Evolutionary conservation across 2,113 vertebrate genomes (phyloP), one percentile per base, ranked within the genome.

Genomic region (Anser cygnoides): DNA sequence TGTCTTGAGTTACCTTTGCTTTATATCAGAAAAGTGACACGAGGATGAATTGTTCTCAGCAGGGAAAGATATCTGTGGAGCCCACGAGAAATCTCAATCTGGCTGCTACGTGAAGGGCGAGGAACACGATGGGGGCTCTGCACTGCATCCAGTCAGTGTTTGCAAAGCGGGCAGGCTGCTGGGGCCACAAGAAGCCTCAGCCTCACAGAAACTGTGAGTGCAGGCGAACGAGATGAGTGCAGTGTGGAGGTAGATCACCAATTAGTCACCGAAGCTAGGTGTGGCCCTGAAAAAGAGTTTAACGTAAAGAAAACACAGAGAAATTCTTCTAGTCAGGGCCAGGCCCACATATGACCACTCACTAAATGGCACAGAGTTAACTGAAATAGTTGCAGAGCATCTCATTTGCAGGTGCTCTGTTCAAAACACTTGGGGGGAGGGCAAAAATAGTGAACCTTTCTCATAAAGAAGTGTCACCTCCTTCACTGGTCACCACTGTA

Each of bases 31-130:
- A 94, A 89, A 41, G 57, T 63, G 58, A 93, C 62, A 65, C 0
- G 4, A 81, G 54, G n/a, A 83, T 66, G 55, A 75, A 6, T 28
- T 0, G 0, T 65, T 87, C 49, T 81, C n/a, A 77, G 0, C 1
- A 70, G 18, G 15, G 59, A 80, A 73, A 52, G 43, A 54, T 37
- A n/a, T 26, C n/a, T 83, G 35, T 58, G 57, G 49, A 89, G 33
- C 7, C 33, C 20, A 33, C 12, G 3, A 33, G 54, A 55, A 82
- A 46, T 52, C 19, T 39, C 20, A 55, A 35, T 63, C 33, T 57
- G 52, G 11, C n/a, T 86, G 65, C 50, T 29, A 25, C 1, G 1
- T 22, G 61, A 61, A 79, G 33, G 58, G 29, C 46, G 43, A 89
- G 21, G 41, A 74, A 57, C 11, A 5, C 0, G 0, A 94, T 68